A percentile compares a stretch with the other conserved stretches of the same genome.
These are phyloP conservation scores for Chloroceryle aenea DNA, from an alignment of 2,113 vertebrate species.

Conservation along the genomic window DNA sequence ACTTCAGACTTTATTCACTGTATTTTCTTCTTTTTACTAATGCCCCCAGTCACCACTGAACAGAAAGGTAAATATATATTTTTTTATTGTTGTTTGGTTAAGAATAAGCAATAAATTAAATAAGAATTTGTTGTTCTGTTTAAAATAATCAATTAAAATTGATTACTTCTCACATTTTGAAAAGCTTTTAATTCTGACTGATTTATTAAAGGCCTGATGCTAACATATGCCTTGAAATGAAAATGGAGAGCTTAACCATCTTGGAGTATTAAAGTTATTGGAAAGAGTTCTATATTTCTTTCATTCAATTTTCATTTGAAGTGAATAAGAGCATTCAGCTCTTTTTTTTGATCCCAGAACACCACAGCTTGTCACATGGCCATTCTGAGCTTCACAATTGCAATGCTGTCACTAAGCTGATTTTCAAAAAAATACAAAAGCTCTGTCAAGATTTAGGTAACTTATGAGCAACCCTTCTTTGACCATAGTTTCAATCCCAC, in stretches of 20 bases:
- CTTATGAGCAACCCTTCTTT: background rate
- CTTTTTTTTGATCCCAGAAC: background rate
- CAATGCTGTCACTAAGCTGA: background rate
- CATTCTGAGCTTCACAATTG: background rate
- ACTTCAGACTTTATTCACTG: background rate
- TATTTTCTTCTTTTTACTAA: conserved; percentile 16
- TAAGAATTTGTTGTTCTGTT: background rate
- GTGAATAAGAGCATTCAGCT: background rate
- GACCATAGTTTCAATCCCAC: background rate
- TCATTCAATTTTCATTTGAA: background rate
- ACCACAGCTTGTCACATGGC: background rate
- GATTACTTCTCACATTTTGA: background rate
- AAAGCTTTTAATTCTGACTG: background rate
- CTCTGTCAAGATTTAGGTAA: background rate
- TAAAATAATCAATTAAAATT: background rate
- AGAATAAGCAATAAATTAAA: background rate
- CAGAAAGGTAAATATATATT: background rate
- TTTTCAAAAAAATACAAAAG: background rate
- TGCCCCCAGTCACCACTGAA: background rate
- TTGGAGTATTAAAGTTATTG: background rate
- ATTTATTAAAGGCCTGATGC: background rate
- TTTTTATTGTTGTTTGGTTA: background rate
- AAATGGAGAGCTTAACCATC: background rate
- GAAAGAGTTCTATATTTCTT: background rate
- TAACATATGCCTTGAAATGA: background rate